phyloP scores from a whole-genome alignment of 2,797 vertebrate species.

The Sebastes steindachneri region DNA sequence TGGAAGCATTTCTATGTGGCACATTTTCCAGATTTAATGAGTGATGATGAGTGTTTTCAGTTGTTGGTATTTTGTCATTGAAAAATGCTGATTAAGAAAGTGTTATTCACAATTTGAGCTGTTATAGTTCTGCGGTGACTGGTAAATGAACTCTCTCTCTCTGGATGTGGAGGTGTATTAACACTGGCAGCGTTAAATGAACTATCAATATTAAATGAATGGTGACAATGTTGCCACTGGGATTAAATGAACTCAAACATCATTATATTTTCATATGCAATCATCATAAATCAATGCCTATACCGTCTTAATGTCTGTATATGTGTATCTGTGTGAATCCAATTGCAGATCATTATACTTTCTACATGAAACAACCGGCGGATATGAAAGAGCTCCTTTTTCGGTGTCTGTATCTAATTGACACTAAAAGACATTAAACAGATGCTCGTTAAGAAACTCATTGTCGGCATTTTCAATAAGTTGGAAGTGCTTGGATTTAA shows the following conservation, averaged over 20 bases:
- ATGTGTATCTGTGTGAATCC: background rate
- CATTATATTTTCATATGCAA: background rate
- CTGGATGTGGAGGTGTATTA: background rate
- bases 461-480: background rate
- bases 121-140: background rate
- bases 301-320: background rate
- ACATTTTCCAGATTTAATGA: background rate
- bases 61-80: background rate
- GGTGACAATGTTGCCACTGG: background rate
- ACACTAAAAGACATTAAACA: background rate
- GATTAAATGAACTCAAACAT: constrained; percentile 4
- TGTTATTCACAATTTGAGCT: background rate
- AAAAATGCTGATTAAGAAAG: background rate
- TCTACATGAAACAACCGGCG: background rate
- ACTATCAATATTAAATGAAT: background rate
- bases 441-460: background rate
- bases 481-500: background rate
- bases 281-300: background rate
- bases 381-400: background rate
- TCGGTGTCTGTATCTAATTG: background rate
- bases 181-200: constrained; percentile 1
- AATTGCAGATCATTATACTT: background rate
- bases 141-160: background rate
- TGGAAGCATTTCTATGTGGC: background rate
- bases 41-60: background rate